Evolutionary conservation across 2,113 vertebrate genomes (phyloP).

Genomic region (Capra hircus): DNA sequence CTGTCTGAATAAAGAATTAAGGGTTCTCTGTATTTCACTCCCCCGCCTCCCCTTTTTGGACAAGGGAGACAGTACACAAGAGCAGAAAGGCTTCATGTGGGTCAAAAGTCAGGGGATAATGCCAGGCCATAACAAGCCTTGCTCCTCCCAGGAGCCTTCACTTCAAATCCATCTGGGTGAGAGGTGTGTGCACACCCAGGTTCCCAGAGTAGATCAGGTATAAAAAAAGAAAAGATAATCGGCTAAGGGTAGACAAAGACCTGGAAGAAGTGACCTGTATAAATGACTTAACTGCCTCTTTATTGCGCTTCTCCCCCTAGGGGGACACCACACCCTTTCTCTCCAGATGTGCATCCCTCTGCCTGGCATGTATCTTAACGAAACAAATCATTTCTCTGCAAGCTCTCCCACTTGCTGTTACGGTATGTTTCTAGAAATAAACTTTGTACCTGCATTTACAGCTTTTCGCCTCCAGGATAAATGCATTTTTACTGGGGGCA

Average conservation of each 20-base stretch:
- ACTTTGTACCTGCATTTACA: background rate
- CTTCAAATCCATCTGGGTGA: background rate
- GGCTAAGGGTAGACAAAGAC: background rate
- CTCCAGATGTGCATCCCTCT: background rate
- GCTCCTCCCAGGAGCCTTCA: background rate
- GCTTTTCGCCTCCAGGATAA: background rate
- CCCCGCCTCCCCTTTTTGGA: background rate
- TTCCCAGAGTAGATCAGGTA: background rate
- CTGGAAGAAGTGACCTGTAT: background rate
- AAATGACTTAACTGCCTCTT: background rate
- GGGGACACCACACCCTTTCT: background rate
- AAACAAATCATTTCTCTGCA: background rate
- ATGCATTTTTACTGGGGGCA: background rate
- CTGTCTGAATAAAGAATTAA: background rate
- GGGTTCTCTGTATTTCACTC: background rate
- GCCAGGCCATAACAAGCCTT: background rate
- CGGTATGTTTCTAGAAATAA: background rate
- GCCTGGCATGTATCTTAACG: background rate
- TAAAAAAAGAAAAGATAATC: background rate
- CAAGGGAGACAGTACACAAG: background rate
- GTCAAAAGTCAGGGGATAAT: background rate
- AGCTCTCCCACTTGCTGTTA: background rate
- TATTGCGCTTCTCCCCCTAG: background rate
- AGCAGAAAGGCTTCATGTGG: background rate
- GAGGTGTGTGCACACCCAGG: background rate